Percentiles rank a stretch among this genome's conserved stretches.
Evolutionary conservation across 2,888 invertebrate species (phyloP).

Genomic region (Tenthredo amoena): DNA sequence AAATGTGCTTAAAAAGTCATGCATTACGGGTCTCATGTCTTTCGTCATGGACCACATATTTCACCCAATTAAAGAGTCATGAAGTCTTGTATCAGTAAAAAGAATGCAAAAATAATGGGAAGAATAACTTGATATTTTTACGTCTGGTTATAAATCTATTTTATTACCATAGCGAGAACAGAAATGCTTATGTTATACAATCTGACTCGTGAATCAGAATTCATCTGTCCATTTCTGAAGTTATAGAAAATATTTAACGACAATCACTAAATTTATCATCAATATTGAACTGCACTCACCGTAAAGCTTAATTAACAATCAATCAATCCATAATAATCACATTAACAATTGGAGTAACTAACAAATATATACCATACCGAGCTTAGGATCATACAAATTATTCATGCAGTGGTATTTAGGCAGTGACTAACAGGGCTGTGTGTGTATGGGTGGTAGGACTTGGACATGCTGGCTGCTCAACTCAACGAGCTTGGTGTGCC

Average conservation of each 20-base stretch:
- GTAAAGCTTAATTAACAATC: conserved; percentile 30
- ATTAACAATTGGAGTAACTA: conserved; percentile 18
- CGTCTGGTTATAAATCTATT: background rate
- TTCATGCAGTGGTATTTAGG: conserved; percentile 63
- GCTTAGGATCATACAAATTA: conserved; percentile 18
- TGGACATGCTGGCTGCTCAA: conserved; percentile 97
- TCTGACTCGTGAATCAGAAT: background rate
- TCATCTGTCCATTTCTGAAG: background rate
- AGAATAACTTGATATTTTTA: background rate
- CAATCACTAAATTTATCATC: background rate
- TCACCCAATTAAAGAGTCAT: background rate
- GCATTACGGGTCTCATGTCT: background rate
- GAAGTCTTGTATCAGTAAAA: background rate
- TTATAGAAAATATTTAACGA: background rate
- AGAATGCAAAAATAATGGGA: background rate
- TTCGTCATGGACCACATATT: background rate
- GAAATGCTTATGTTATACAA: background rate
- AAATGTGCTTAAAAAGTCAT: background rate
- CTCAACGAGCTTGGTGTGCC: conserved; percentile 94
- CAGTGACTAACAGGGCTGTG: conserved; percentile 75
- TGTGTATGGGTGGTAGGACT: conserved; percentile 85
- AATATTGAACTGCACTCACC: background rate
- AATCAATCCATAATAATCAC: background rate
- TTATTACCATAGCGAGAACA: background rate
- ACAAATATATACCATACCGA: conserved; percentile 14